These are phyloP conservation scores for Tetropium fuscum DNA, from an alignment of 2,888 invertebrate species.

Conservation along the genomic window DNA sequence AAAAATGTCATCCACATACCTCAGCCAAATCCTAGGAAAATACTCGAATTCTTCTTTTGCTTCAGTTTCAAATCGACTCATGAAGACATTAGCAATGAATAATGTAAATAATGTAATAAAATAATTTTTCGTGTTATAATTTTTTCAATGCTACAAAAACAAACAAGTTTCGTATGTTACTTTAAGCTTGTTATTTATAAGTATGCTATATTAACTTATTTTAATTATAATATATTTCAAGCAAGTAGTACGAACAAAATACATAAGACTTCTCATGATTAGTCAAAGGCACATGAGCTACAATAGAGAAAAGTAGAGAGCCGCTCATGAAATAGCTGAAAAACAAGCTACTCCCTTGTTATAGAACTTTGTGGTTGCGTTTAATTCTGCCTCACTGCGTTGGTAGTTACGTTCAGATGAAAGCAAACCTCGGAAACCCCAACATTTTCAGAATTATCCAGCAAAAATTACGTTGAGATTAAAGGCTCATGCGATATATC, in stretches of 20 bases:
- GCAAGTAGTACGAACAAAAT: constrained; percentile 19
- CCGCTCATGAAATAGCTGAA: constrained; percentile 33
- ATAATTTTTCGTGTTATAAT: too few species aligned
- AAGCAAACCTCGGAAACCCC: constrained; percentile 39
- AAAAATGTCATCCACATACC: too few species aligned
- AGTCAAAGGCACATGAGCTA: constrained; percentile 38
- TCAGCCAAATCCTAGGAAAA: too few species aligned
- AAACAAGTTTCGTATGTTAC: too few species aligned
- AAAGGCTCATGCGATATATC: background rate
- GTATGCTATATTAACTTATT: background rate
- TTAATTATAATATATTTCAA: constrained; percentile 24
- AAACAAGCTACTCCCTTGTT: constrained; percentile 39
- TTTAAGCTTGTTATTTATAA: too few species aligned
- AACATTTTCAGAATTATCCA: constrained; percentile 34
- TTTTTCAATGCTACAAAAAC: too few species aligned
- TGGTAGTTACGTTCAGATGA: constrained; percentile 43
- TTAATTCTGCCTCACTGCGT: constrained; percentile 39
- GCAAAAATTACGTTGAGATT: constrained; percentile 14
- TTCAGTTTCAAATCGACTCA: too few species aligned
- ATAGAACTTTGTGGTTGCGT: constrained; percentile 41
- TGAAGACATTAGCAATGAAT: too few species aligned
- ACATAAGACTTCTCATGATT: constrained; percentile 34
- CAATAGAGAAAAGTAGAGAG: constrained; percentile 44
- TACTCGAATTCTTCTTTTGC: too few species aligned
- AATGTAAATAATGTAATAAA: too few species aligned